Evolutionary conservation across 2,113 vertebrate species (phyloP).

Genomic region (Oncorhynchus clarkii): DNA sequence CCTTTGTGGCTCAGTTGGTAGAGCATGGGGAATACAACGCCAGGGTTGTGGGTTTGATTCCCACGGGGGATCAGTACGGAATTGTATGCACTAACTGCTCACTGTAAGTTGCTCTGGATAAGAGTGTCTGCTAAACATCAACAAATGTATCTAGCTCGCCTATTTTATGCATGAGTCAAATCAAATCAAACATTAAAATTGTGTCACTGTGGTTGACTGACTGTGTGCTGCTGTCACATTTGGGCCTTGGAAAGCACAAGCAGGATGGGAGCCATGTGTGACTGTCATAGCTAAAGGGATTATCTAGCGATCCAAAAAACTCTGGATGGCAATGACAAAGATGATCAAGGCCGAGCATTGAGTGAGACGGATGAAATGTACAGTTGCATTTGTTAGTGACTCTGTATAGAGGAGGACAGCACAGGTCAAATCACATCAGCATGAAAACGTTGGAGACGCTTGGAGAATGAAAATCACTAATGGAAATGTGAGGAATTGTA

Average conservation of each 20-base stretch:
- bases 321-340: constrained; percentile 31
- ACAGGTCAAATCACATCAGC: constrained; percentile 46
- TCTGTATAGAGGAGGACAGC: background rate
- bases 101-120: too few relatives aligned
- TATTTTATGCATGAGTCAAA: background rate
- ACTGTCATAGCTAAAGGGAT: constrained; percentile 44
- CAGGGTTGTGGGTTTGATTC: too few relatives aligned
- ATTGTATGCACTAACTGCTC: too few relatives aligned
- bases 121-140: too few relatives aligned
- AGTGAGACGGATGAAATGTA: constrained; percentile 32
- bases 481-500: background rate
- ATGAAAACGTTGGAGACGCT: constrained; percentile 27
- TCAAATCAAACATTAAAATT: background rate
- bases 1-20: too few relatives aligned
- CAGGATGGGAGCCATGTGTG: constrained; percentile 17
- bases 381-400: background rate
- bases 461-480: constrained; percentile 27
- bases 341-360: constrained; percentile 13
- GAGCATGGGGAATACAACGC: too few relatives aligned
- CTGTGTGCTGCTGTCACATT: constrained; percentile 27
- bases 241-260: constrained; percentile 12
- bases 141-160: background rate
- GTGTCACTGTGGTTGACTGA: constrained; percentile 19
- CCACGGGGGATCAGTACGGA: too few relatives aligned
- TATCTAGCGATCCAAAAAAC: constrained; percentile 54